A percentile compares a stretch with the other conserved stretches of the same genome.
Evolutionary conservation across 2,797 vertebrate genomes (phyloP).

Genomic region (Diplodus sargus): DNA sequence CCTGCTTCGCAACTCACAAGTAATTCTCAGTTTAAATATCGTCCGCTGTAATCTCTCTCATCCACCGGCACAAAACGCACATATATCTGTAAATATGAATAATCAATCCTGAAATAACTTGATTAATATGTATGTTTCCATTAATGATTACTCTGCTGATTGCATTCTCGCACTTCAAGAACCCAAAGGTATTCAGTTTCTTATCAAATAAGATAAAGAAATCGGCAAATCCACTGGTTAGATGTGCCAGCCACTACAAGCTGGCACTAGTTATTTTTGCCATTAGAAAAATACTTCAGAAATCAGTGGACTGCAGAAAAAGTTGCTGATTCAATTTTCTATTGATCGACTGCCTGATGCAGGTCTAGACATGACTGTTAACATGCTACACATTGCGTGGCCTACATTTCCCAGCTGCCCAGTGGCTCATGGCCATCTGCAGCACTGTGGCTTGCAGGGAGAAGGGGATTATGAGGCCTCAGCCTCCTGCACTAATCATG

Average conservation of each 20-base stretch:
- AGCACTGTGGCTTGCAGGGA: slow-evolving; percentile 26
- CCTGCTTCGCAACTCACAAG: slow-evolving; percentile 3
- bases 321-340: not conserved
- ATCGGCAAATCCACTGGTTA: not conserved
- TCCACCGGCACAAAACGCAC: not conserved
- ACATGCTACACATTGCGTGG: slow-evolving; percentile 1
- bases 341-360: not conserved
- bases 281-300: not conserved
- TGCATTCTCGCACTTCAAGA: not conserved
- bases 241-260: too few species aligned
- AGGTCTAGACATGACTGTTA: not conserved
- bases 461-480: slow-evolving; percentile 70
- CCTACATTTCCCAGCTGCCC: slow-evolving; percentile 65
- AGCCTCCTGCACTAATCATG: slow-evolving; percentile 57
- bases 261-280: not conserved
- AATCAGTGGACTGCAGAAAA: not conserved
- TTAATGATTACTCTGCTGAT: not conserved
- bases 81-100: not conserved
- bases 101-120: not conserved
- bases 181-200: not conserved
- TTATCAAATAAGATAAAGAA: not conserved
- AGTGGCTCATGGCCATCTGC: slow-evolving; percentile 46
- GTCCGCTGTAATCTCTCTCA: not conserved
- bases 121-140: not conserved
- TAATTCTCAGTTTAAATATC: not conserved